Base-by-base conservation (phyloP, 2,113 vertebrate species). In the Panurus biarmicus region DNA sequence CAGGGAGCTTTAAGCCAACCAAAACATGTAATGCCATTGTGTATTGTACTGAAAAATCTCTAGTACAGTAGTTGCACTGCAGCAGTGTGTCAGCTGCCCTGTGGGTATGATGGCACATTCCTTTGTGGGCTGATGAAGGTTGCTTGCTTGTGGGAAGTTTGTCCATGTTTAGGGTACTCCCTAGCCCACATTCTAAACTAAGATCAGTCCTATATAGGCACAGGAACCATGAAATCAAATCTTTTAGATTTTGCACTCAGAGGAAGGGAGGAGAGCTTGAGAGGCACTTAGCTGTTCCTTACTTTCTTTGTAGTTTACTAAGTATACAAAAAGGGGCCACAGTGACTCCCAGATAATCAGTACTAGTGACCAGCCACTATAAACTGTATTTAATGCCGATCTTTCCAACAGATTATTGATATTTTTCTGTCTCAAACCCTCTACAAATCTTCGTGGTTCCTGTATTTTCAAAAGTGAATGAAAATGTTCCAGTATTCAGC, bases 301-400 rank as follows among this genome's bases (percentile, higher is more conserved):
- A 38, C 5, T 8, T 84, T 67, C 33, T 71, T 71, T 42, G 47
- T 47, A 47, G 10, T n/a, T 71, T 67, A 38, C 29, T 71, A 3
- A 38, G 20, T 10, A 12, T 19, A 47, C 4, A 56, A 19, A 74
- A 62, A 81, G 13, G 6, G 8, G 10, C 42, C 0, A 0, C 22
- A 31, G 4, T 33, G 38, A 50, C 74, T 17, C 18, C 22, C 38
- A 50, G 17, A 38, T 35, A 77, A 54, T 33, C 25, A 33, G 35
- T 67, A 26, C 18, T 62, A 26, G 14, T 47, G 33, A 74, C 11
- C 19, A 77, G 35, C 7, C 21, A 28, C n/a, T 42, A 14, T 9
- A 47, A 54, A 29, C 13, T 24, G 5, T 57, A 53, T 64, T 88
- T 72, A 57, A 33, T 72, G 90, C 17, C 50, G 22, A 57, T 66